phyloP scores from a whole-genome alignment of 2,113 vertebrate species.

The Ellobius talpinus region DNA sequence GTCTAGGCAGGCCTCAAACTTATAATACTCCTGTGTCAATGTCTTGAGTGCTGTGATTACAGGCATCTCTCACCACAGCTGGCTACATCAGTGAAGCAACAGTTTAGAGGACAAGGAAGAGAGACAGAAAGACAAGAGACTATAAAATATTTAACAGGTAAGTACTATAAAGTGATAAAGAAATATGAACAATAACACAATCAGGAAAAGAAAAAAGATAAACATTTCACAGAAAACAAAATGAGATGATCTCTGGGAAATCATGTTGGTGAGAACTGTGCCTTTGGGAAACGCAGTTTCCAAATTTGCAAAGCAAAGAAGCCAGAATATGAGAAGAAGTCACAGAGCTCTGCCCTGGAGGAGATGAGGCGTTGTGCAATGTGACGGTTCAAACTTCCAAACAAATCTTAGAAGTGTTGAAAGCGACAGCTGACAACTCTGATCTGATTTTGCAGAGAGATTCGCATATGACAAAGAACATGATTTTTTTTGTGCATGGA shows the following conservation, averaged over 20 bases:
- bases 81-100: background rate
- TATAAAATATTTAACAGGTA: background rate
- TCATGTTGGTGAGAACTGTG: background rate
- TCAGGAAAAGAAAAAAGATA: background rate
- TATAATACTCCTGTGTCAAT: background rate
- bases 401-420: background rate
- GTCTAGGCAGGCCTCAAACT: background rate
- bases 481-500: background rate
- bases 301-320: background rate
- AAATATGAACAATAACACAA: background rate
- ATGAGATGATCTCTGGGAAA: background rate
- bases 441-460: background rate
- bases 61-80: background rate
- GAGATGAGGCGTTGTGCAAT: background rate
- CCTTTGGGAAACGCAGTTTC: background rate
- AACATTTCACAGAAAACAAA: background rate
- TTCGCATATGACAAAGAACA: background rate
- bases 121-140: background rate
- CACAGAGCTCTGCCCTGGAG: background rate
- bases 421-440: background rate
- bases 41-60: background rate
- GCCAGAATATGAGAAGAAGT: background rate
- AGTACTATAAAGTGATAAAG: background rate
- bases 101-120: background rate
- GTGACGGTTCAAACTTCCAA: background rate